Percentiles rank a stretch among this genome's conserved stretches.
phyloP scores from a whole-genome alignment of 2,113 vertebrate genomes.

The Cyanocitta stelleri region DNA sequence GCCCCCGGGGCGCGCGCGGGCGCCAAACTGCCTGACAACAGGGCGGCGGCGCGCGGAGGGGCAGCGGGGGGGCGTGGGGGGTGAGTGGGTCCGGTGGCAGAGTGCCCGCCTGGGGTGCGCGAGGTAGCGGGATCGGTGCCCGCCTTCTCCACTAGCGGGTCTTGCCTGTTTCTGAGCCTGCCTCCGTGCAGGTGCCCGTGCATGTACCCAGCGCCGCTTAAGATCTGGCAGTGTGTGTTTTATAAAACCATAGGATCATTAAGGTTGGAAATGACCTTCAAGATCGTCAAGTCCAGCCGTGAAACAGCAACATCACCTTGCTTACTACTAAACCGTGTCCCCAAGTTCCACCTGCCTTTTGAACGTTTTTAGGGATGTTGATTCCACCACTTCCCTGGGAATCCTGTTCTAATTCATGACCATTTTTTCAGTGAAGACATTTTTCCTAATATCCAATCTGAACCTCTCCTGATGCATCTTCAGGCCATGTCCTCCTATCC shows the following conservation, averaged over 20 bases:
- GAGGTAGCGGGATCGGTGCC: accelerated
- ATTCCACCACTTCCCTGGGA: background rate
- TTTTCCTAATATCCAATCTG: background rate
- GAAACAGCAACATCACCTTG: background rate
- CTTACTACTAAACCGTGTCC: background rate
- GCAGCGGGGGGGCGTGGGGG: accelerated
- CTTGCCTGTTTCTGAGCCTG: accelerated
- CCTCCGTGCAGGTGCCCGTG: accelerated
- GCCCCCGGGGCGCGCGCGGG: background rate
- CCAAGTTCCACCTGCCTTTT: background rate
- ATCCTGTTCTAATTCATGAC: background rate
- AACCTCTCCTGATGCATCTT: background rate
- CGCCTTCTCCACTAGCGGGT: accelerated
- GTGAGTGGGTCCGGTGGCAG: accelerated
- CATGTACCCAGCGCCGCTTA: accelerated
- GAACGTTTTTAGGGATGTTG: background rate
- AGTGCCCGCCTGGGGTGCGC: accelerated
- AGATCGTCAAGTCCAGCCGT: background rate
- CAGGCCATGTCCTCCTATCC: too few species aligned
- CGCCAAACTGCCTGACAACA: conserved; percentile 31
- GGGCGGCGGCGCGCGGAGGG: background rate
- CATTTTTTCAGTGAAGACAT: background rate
- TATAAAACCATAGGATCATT: background rate
- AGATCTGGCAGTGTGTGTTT: accelerated
- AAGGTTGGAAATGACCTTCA: background rate